Conservation (phyloP, 2,888 invertebrate genomes). For the Rotaria magnacalcarata region DNA sequence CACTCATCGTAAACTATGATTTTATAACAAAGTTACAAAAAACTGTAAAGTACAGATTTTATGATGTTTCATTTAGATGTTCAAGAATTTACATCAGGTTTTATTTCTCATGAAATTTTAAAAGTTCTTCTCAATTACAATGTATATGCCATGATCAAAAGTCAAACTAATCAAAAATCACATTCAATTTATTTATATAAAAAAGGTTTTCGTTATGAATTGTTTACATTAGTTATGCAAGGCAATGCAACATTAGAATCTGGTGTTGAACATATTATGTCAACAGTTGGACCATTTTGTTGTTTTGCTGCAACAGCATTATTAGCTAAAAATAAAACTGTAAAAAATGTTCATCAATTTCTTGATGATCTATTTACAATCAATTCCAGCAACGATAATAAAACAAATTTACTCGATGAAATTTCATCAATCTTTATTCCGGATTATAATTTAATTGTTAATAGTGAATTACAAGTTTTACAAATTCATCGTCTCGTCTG, state of each 20-base stretch:
- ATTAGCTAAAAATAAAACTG: conserved; percentile 7
- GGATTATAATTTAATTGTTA: conserved; percentile 21
- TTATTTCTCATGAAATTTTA: conserved; percentile 18
- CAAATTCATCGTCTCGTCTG: conserved; percentile 28
- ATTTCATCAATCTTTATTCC: not conserved
- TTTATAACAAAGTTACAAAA: not conserved
- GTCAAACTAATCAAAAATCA: not conserved
- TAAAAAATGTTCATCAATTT: conserved; percentile 15
- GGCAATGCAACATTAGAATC: conserved; percentile 26
- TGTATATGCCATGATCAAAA: conserved; percentile 21
- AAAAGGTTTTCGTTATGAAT: conserved; percentile 27
- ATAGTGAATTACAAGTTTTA: conserved; percentile 30
- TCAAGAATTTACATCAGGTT: conserved; percentile 23
- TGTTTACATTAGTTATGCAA: conserved; percentile 36
- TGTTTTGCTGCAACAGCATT: conserved; percentile 11
- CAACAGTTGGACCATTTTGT: conserved; percentile 20
- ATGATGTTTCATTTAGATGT: not conserved
- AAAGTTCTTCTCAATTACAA: not conserved
- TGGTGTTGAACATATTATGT: conserved; percentile 23
- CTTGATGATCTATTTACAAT: not conserved
- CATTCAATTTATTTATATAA: conserved; percentile 34
- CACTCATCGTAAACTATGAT: no score
- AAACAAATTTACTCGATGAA: not conserved
- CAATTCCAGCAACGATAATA: not conserved
- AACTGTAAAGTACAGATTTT: no score